Conservation (phyloP, 1,140 invertebrate species). For the Acromyrmex heyeri region DNA sequence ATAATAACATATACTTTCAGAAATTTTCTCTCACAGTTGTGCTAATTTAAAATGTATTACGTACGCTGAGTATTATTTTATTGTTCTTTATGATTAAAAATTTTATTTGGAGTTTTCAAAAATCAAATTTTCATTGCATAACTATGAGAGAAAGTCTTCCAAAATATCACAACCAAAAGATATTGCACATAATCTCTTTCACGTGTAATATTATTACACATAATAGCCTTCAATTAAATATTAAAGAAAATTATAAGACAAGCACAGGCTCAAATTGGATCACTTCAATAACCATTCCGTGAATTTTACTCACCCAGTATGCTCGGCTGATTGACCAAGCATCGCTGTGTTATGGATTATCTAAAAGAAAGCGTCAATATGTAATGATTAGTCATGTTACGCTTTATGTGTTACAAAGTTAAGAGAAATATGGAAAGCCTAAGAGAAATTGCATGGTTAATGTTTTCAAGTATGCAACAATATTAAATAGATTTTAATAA, state of each 20-base stretch:
- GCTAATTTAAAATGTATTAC: not conserved
- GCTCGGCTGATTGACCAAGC: slow-evolving; percentile 82
- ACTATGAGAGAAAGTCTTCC: slow-evolving; percentile 21
- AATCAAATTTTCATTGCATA: not conserved
- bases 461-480: not conserved
- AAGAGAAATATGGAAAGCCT: slow-evolving; percentile 1
- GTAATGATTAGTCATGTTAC: slow-evolving; percentile 47
- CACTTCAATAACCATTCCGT: slow-evolving; percentile 30
- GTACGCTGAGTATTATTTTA: not conserved
- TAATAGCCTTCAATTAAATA: slow-evolving; percentile 28
- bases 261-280: slow-evolving; percentile 30
- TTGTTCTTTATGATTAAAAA: not conserved
- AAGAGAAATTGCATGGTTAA: slow-evolving; percentile 16
- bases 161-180: slow-evolving; percentile 12
- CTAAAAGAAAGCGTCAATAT: slow-evolving; percentile 80
- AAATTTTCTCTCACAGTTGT: slow-evolving; percentile 23
- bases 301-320: slow-evolving; percentile 80
- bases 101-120: not conserved
- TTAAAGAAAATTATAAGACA: slow-evolving; percentile 52
- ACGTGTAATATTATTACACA: slow-evolving; percentile 14
- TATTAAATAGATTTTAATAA: slow-evolving; percentile 4
- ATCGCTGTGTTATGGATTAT: slow-evolving; percentile 85
- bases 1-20: slow-evolving; percentile 9
- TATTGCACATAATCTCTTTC: slow-evolving; percentile 20
- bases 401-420: not conserved